Base-by-base conservation (phyloP, 2,797 vertebrate species). In the Rhinophrynus dorsalis region DNA sequence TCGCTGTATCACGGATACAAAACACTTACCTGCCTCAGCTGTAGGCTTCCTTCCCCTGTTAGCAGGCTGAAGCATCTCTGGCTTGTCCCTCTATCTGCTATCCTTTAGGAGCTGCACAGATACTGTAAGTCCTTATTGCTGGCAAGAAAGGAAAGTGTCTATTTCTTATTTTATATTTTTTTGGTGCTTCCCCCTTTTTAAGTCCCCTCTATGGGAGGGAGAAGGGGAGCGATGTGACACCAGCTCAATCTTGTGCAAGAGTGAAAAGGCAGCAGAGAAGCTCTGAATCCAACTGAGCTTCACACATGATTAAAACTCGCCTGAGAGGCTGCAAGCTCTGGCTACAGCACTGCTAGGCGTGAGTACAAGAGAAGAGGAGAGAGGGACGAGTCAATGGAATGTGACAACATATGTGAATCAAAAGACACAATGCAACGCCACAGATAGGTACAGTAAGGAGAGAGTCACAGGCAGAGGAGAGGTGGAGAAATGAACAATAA, bases 221-320 rank as follows among this genome's bases (percentile, higher is more conserved):
- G 83, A 88, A 84, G 84, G 80, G 83, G 80, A 89, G 85, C 80
- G 67, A 86, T 77, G 86, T 85, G 89, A 88, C 70, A 82, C 88
- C 90, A 89, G 84, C 90, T 90, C 92, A 91, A 94, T 92, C 92
- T 90, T 89, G 92, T 77, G 88, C 90, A 82, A 88, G 91, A 89
- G 86, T 86, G 86, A 86, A 89, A 88, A 91, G 90, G 88, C 87
- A 89, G 90, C 87, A 86, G 89, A 90, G 89, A 86, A 90, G 88
- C 91, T 92, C 88, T 87, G 83, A 87, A 92, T 95, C 92, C 90
- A 92, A 94, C 92, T 90, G 92, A 91, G 91, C 92, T 92, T 90
- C 92, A 94, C 93, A 92, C 94, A 95, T 92, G 93, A 94, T 92
- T 91, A 84, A 91, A 93, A 94, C 92, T 94, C 92, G 90, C 89